Conservation (phyloP, 2,113 vertebrate species). For the Tenebrosternarchus preto region DNA sequence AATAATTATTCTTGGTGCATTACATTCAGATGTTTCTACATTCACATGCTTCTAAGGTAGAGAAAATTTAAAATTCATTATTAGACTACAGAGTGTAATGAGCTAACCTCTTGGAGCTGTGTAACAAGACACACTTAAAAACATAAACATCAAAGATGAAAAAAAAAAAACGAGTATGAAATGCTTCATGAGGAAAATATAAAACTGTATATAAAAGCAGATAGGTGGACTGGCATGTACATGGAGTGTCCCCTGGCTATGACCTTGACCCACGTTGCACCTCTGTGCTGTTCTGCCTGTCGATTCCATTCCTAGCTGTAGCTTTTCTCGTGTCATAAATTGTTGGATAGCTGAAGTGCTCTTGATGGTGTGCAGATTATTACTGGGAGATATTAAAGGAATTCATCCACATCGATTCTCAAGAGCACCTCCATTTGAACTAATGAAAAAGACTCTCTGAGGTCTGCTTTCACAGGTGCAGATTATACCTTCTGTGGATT, state of each 20-base stretch:
- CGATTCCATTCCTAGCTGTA: background rate
- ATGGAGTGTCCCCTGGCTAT: background rate
- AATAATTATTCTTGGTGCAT: too few relatives aligned
- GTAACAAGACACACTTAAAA: too few relatives aligned
- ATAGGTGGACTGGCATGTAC: background rate
- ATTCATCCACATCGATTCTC: slow-evolving; percentile 8
- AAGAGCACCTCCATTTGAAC: background rate
- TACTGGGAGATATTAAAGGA: background rate
- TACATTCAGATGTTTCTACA: too few relatives aligned
- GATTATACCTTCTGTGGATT: background rate
- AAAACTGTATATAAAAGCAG: too few relatives aligned
- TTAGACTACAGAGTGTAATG: too few relatives aligned
- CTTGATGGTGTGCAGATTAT: slow-evolving; percentile 3
- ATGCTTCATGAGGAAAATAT: too few relatives aligned
- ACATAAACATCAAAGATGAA: too few relatives aligned
- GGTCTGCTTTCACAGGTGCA: background rate
- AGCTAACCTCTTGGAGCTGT: too few relatives aligned
- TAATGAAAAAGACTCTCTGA: background rate
- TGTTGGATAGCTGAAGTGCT: slow-evolving; percentile 4
- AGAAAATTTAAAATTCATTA: too few relatives aligned
- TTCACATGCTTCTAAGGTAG: too few relatives aligned
- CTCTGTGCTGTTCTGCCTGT: background rate
- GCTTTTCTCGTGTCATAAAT: slow-evolving; percentile 8
- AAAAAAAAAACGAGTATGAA: too few relatives aligned
- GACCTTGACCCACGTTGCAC: background rate